phyloP scores from a whole-genome alignment of 2,888 invertebrate genomes.

The Spatulosminthurus flaviceps region DNA sequence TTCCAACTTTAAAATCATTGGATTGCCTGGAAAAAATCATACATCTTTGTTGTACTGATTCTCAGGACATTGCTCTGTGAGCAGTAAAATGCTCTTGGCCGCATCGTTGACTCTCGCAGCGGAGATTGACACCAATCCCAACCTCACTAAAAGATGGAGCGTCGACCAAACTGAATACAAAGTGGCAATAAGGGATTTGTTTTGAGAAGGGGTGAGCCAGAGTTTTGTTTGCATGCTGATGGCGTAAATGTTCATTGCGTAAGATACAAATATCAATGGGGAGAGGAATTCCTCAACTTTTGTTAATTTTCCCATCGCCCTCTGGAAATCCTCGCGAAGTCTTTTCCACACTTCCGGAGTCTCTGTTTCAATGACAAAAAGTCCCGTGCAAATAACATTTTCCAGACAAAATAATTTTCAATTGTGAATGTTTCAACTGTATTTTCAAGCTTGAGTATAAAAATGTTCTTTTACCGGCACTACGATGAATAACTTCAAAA shows the following conservation, averaged over 20 bases:
- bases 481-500: background rate
- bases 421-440: background rate
- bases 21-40: too few species aligned
- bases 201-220: background rate
- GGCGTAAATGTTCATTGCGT: conserved; percentile 3
- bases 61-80: background rate
- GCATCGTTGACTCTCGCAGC: background rate
- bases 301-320: background rate
- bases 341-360: background rate
- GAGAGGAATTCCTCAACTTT: background rate
- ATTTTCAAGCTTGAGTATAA: too few species aligned
- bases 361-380: background rate
- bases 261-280: background rate
- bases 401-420: background rate
- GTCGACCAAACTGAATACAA: conserved; percentile 2
- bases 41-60: background rate
- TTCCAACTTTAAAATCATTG: too few species aligned
- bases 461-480: background rate
- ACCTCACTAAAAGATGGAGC: background rate
- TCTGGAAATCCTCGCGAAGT: background rate
- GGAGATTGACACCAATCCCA: background rate
- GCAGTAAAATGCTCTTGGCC: background rate
- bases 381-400: background rate
- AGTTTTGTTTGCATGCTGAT: conserved; percentile 8
- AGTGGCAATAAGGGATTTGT: background rate